These are phyloP conservation scores for Brevipalpus yothersi DNA, from an alignment of 1,140 invertebrate species.

Conservation along the genomic window DNA sequence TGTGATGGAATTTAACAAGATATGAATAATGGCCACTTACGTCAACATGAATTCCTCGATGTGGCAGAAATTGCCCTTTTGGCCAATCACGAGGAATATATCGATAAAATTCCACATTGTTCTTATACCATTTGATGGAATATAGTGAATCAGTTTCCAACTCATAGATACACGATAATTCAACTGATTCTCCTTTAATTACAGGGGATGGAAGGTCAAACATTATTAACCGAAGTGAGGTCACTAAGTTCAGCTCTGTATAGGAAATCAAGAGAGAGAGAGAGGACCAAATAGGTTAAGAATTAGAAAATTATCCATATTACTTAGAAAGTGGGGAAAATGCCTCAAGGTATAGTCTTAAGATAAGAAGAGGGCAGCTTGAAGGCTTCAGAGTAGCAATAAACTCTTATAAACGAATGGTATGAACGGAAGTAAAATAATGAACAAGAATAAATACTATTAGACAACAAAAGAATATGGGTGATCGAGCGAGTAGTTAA, in stretches of 20 bases:
- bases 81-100: conserved; percentile 12
- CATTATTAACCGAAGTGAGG: conserved; percentile 8
- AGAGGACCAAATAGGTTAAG: no score
- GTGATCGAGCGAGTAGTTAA: no score
- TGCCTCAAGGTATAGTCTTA: no score
- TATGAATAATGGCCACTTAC: conserved; percentile 4
- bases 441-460: no score
- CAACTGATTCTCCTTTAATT: conserved; percentile 14
- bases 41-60: conserved; percentile 7
- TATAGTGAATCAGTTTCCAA: conserved; percentile 14
- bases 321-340: no score
- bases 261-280: not conserved
- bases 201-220: conserved; percentile 13
- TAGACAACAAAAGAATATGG: no score
- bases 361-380: no score
- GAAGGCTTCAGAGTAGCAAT: no score
- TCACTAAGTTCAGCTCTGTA: not conserved
- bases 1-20: not conserved
- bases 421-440: no score
- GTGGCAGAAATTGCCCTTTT: conserved; percentile 8
- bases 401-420: no score
- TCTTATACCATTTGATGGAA: conserved; percentile 12
- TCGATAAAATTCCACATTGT: conserved; percentile 14
- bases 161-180: conserved; percentile 15
- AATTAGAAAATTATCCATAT: no score